Evolutionary conservation across 2,113 vertebrate species (phyloP).

Genomic region (Ivindomyrus marchei): DNA sequence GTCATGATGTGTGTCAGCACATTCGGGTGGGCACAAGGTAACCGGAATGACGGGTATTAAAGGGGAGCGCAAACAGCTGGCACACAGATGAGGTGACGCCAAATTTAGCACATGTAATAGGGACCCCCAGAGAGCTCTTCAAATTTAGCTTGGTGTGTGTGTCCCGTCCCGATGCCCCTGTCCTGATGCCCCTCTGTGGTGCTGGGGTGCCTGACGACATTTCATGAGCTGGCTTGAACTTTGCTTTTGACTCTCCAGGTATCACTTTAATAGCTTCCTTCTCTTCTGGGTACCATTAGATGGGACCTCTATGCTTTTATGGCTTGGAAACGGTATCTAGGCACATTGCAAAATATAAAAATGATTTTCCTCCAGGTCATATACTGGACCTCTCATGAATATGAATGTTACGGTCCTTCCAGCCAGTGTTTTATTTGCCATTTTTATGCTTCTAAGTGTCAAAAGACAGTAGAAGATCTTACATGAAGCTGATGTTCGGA

Average conservation of each 20-base stretch:
- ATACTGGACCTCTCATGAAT: not conserved
- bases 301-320: not conserved
- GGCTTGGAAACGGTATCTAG: not conserved
- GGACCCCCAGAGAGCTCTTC: not conserved
- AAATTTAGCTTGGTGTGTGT: not conserved
- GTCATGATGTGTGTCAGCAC: not conserved
- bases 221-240: not conserved
- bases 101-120: not conserved
- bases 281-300: constrained; percentile 2
- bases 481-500: not conserved
- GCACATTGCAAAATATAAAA: not conserved
- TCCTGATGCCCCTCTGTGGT: not conserved
- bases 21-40: not conserved
- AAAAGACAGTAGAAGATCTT: not conserved
- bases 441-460: not conserved
- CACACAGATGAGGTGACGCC: not conserved
- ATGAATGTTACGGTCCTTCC: not conserved
- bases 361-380: constrained; percentile 7
- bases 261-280: not conserved
- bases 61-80: not conserved
- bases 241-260: not conserved
- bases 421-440: not conserved
- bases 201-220: not conserved
- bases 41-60: not conserved
- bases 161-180: not conserved